These are phyloP conservation scores for Drosophila arizonae DNA, from an alignment of 1,140 invertebrate genomes.

Conservation along the genomic window DNA sequence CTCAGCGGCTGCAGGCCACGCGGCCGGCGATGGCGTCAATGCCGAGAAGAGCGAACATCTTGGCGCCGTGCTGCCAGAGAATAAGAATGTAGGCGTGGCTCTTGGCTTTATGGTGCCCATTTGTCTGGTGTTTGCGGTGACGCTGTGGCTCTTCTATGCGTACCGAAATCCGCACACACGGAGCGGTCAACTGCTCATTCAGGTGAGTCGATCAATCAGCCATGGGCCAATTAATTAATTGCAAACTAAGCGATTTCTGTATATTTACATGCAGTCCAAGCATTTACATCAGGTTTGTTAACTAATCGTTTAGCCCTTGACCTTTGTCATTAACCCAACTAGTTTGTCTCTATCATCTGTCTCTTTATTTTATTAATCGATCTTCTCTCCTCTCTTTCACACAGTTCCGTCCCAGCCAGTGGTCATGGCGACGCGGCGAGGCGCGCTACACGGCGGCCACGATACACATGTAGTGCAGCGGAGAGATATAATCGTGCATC, in stretches of 20 bases:
- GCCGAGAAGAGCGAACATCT: constrained; percentile 43
- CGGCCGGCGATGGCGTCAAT: not conserved
- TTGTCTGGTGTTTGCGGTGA: constrained; percentile 83
- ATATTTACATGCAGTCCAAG: constrained; percentile 78
- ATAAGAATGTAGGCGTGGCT: constrained; percentile 70
- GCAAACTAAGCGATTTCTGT: constrained; percentile 4
- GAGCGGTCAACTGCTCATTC: constrained; percentile 97
- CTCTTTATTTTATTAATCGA: constrained; percentile 5
- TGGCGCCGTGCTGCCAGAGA: constrained; percentile 48
- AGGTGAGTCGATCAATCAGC: constrained; percentile 85
- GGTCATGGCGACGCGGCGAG: constrained; percentile 94
- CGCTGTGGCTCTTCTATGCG: constrained; percentile 94
- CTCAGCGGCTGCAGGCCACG: not conserved
- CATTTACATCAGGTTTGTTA: constrained; percentile 81
- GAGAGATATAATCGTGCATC: constrained; percentile 16
- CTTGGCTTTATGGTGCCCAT: constrained; percentile 80
- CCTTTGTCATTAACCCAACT: not conserved
- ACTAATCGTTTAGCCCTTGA: not conserved
- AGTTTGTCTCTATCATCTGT: not conserved
- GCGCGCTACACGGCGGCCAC: constrained; percentile 95
- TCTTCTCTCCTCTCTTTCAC: not conserved
- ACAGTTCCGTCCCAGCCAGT: constrained; percentile 96
- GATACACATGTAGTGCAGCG: constrained; percentile 91
- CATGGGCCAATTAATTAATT: not conserved
- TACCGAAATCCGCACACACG: constrained; percentile 97